These are phyloP conservation scores for Eupithecia subumbrata DNA, from an alignment of 2,888 invertebrate species.

Conservation along the genomic window DNA sequence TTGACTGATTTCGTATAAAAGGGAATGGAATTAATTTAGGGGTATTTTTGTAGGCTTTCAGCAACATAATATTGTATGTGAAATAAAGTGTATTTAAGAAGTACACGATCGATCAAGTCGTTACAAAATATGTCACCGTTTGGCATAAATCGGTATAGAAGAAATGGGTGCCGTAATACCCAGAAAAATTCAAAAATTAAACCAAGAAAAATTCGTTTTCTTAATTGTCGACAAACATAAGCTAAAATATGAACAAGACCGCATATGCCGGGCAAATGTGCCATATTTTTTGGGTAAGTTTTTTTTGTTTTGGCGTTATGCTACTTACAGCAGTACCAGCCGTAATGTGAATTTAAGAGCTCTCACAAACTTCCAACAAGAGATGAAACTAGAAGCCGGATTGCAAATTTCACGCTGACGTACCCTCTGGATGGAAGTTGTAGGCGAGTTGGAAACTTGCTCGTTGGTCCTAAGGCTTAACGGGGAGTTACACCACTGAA, in stretches of 20 bases:
- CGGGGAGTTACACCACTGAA: slow-evolving; percentile 51
- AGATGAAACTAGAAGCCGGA: slow-evolving; percentile 47
- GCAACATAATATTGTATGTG: not conserved
- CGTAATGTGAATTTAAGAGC: slow-evolving; percentile 25
- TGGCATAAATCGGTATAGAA: no score
- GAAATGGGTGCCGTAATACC: no score
- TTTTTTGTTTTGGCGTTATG: not conserved
- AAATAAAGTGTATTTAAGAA: not conserved
- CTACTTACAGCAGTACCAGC: not conserved
- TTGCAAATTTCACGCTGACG: slow-evolving; percentile 48
- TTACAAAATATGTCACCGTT: no score
- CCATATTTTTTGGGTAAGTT: not conserved
- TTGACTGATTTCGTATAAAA: slow-evolving; percentile 55
- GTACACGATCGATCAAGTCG: not conserved
- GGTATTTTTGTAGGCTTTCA: slow-evolving; percentile 7
- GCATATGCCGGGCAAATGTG: not conserved
- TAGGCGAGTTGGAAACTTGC: slow-evolving; percentile 41
- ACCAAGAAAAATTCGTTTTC: not conserved
- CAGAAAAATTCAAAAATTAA: no score
- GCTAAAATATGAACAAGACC: not conserved
- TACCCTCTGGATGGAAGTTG: slow-evolving; percentile 51
- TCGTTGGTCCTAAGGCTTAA: slow-evolving; percentile 48
- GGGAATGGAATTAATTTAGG: slow-evolving; percentile 28
- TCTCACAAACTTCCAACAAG: slow-evolving; percentile 47
- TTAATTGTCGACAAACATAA: not conserved